These are phyloP conservation scores for Blastobasis lacticolella DNA, from an alignment of 2,888 invertebrate species.

Conservation along the genomic window DNA sequence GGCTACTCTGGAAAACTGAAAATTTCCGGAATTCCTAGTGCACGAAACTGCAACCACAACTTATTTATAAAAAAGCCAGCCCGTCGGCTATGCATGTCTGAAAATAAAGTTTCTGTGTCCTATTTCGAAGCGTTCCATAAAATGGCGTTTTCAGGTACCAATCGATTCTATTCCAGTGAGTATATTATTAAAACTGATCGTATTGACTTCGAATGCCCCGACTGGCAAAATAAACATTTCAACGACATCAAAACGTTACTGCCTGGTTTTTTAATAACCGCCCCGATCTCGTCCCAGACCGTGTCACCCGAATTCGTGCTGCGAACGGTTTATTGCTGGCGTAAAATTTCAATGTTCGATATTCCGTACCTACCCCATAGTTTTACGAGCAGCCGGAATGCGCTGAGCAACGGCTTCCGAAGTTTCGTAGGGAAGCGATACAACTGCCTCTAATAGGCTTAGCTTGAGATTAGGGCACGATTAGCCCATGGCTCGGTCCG, in stretches of 20 bases:
- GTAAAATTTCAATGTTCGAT: conserved; percentile 64
- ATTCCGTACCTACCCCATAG: conserved; percentile 46
- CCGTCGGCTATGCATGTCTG: too few relatives aligned
- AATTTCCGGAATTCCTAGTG: too few relatives aligned
- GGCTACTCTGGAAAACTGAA: too few relatives aligned
- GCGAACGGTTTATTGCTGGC: conserved; percentile 46
- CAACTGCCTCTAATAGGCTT: conserved; percentile 72
- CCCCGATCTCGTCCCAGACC: conserved; percentile 20
- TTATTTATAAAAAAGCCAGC: too few relatives aligned
- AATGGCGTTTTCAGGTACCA: too few relatives aligned
- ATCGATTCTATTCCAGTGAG: too few relatives aligned
- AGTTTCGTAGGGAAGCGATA: conserved; percentile 71
- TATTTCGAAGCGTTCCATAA: too few relatives aligned
- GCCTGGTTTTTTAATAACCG: conserved; percentile 26
- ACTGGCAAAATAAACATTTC: too few relatives aligned
- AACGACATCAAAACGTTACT: too few relatives aligned
- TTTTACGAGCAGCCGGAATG: conserved; percentile 61
- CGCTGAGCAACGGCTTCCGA: conserved; percentile 67
- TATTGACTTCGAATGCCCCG: too few relatives aligned
- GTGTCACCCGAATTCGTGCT: conserved; percentile 38
- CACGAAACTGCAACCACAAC: too few relatives aligned
- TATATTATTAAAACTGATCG: conserved; percentile 1
- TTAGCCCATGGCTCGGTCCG: conserved; percentile 58
- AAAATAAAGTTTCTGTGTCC: too few relatives aligned
- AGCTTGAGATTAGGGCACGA: conserved; percentile 68